Evolutionary conservation across 2,113 vertebrate species (phyloP).

Genomic region (Callospermophilus lateralis): DNA sequence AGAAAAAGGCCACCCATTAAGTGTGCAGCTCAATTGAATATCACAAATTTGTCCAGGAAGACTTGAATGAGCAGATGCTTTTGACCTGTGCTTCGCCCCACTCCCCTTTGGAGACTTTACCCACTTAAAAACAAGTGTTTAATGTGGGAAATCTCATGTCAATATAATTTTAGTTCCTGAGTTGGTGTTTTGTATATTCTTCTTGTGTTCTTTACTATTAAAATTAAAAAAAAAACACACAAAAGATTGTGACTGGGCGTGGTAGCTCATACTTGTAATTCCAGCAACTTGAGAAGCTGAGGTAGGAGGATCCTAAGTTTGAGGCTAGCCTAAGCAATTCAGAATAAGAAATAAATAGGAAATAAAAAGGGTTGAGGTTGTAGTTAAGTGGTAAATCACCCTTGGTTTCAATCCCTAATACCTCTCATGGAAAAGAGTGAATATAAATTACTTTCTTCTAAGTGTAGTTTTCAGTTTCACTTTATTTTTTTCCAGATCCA

Average conservation of each 20-base stretch:
- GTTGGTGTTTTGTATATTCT: background rate
- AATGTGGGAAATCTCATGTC: background rate
- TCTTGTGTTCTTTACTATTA: background rate
- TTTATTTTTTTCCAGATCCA: background rate
- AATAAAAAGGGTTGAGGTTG: too few relatives aligned
- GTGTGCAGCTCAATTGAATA: background rate
- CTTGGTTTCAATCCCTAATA: too few relatives aligned
- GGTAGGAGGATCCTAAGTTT: too few relatives aligned
- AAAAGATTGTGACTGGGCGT: background rate
- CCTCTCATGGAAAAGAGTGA: too few relatives aligned
- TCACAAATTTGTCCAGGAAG: background rate
- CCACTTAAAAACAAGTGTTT: background rate
- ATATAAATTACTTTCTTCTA: constrained; percentile 14
- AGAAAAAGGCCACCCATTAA: background rate
- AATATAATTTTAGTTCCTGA: constrained; percentile 2
- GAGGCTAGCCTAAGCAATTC: too few relatives aligned
- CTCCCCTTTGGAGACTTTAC: background rate
- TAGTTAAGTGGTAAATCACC: too few relatives aligned
- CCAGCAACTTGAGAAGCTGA: too few relatives aligned
- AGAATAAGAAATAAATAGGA: too few relatives aligned
- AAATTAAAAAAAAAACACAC: background rate
- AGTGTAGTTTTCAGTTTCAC: background rate
- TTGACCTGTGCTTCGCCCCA: background rate
- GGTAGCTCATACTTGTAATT: too few relatives aligned
- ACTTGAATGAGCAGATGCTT: background rate